Percentiles rank a stretch among this genome's conserved stretches.
These are phyloP conservation scores for Laodelphax striatellus DNA, from an alignment of 1,140 invertebrate genomes.

Conservation along the genomic window DNA sequence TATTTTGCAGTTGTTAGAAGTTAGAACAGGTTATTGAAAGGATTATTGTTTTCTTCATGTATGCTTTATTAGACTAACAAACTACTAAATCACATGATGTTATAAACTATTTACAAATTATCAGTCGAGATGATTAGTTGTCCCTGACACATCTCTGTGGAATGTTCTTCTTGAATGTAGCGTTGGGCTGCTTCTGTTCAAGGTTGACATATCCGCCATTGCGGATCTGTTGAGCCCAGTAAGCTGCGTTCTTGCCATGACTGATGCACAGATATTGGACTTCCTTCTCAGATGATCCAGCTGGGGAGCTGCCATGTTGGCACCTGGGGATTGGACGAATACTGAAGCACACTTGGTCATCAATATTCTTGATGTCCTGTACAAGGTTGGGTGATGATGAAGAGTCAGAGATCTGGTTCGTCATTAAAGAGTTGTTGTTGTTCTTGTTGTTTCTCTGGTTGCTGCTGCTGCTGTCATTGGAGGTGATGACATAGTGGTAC, in stretches of 20 bases:
- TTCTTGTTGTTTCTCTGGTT: conserved; percentile 19
- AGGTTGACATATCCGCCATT: too few relatives aligned
- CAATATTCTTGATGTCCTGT: conserved; percentile 20
- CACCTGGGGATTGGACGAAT: conserved; percentile 37
- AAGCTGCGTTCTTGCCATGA: conserved; percentile 29
- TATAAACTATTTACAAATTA: too few relatives aligned
- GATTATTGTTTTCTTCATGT: too few relatives aligned
- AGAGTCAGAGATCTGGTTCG: conserved; percentile 2
- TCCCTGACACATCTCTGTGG: too few relatives aligned
- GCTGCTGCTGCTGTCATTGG: conserved; percentile 17
- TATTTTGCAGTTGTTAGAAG: too few relatives aligned
- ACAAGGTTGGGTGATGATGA: conserved; percentile 14
- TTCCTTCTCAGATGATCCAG: conserved; percentile 25
- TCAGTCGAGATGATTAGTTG: too few relatives aligned
- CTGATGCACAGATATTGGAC: conserved; percentile 40
- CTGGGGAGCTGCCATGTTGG: conserved; percentile 29
- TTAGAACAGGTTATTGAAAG: too few relatives aligned
- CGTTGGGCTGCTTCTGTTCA: too few relatives aligned
- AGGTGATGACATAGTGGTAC: conserved; percentile 39
- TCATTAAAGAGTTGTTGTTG: neutral
- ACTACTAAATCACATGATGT: too few relatives aligned
- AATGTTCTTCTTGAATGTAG: too few relatives aligned
- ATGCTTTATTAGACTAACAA: too few relatives aligned
- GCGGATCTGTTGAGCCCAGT: conserved; percentile 12
- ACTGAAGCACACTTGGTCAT: conserved; percentile 43